Evolutionary conservation across 2,888 invertebrate genomes (phyloP), one percentile per base, ranked within the genome.

Genomic region (Penaeus monodon): DNA sequence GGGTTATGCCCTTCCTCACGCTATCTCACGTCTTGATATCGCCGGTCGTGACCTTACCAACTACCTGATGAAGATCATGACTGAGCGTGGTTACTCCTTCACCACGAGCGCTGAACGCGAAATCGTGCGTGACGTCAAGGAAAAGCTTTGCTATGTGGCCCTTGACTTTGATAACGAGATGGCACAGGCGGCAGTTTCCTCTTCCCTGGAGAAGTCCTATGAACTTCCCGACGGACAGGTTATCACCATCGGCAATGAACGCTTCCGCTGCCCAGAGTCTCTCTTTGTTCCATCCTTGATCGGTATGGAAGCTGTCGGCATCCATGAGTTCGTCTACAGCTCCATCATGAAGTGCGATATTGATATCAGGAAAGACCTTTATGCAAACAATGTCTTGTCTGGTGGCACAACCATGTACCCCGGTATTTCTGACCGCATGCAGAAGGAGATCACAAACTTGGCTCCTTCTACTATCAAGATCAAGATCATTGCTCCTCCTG

Each of bases 11-110:
- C 95, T 98, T 91, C 97, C 98, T 93, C 98, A 98, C 92, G 98
- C 97, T 94, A 98, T 98, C 94, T 96, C 97, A 93, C 97, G 97
- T 95, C 94, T 98, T 94, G 97, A 98, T 94, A 95, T 98, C 95
- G 97, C 97, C 92, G 98, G 97, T 92, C 96, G 98, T 92, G 97
- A 98, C 94, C 95, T 98, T 93, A 98, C 97, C 93, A 97, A 97
- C 57, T 88, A 84, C 66, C 95, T 98, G 63, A 84, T 78, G 66
- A 76, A 77, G 73, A 84, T 84, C 76, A 70, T 88, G 80, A 88
- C 88, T n/a, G 88, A 84, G 66, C 78, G 84, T 38, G 88, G 88
- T 65, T 84, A 84, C 57, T 79, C 84, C 29, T 78, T 88, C 74
- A 88, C 88, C 74, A 88, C 88, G 49, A 88, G 86, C 29, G 88